Conservation (phyloP, 2,888 invertebrate genomes). For the Dichetophora obliterata region DNA sequence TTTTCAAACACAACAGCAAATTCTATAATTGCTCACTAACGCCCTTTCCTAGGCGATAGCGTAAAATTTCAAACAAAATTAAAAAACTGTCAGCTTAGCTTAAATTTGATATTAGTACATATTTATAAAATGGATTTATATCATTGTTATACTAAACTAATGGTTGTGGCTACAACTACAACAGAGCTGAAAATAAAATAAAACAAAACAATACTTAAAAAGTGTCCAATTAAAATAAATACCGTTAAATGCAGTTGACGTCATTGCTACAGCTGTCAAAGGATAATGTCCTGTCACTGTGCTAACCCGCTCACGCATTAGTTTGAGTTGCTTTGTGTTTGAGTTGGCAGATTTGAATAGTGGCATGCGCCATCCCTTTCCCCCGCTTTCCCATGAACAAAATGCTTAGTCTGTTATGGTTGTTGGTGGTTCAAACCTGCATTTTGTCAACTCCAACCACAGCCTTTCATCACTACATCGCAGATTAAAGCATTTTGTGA, state of each 20-base stretch:
- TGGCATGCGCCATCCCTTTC: background rate
- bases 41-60: too few relatives aligned
- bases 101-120: too few relatives aligned
- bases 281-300: conserved; percentile 32
- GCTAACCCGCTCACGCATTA: background rate
- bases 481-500: background rate
- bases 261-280: conserved; percentile 27
- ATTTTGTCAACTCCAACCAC: conserved; percentile 15
- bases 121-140: too few relatives aligned
- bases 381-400: background rate
- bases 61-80: too few relatives aligned
- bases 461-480: conserved; percentile 10
- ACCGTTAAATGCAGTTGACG: conserved; percentile 31
- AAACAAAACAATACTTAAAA: background rate
- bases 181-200: background rate
- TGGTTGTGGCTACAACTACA: background rate
- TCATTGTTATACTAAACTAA: background rate
- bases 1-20: too few relatives aligned
- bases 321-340: background rate
- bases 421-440: background rate
- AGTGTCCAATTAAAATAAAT: conserved; percentile 30
- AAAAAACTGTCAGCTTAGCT: too few relatives aligned
- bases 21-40: too few relatives aligned
- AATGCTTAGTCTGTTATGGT: background rate
- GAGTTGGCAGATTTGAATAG: background rate